Evolutionary conservation across 1,140 invertebrate genomes (phyloP), one percentile per base, ranked within the genome.

Genomic region (Oncopodura yosiiana): DNA sequence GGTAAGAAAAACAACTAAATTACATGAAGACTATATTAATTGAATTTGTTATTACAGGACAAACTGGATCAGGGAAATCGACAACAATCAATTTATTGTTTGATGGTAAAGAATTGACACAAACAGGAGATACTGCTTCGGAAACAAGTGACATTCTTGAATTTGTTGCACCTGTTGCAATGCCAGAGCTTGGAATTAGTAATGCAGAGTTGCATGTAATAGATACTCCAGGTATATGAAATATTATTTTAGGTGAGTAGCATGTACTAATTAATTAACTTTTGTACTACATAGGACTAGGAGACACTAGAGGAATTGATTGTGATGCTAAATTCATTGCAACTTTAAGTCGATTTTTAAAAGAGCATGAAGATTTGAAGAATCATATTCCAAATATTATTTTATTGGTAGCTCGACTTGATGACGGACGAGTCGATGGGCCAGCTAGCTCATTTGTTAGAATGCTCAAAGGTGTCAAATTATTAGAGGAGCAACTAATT

Each of bases 41-140:
- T n/a, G n/a, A n/a, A n/a, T n/a, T n/a, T n/a, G n/a, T n/a, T n/a
- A n/a, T n/a, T n/a, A n/a, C n/a, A n/a, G 49, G 49, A 1, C 49
- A 51, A 23, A 51, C 49, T 6, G 49, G 49, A 9, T 21, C 38
- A 23, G 49, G 49, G 4, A 51, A 51, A 32, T 51, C 49, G 3
- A 37, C 49, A 3, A 51, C 37, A 3, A 46, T 46, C 19, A 46
- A 46, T 19, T 30, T 46, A 14, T 29, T 46, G 1, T 46, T 46
- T 14, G 44, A 46, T 14, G 34, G 34, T 16, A 32, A 27, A 3
- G 21, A 27, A 12, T 32, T 46, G 14, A 46, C 44, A 9, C 18
- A 21, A 32, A 30, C 34, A 3, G 44, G 44, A 12, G 44, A 32
- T 11, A 46, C 26, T 29, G 27, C 27, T 1, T 46, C 44, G 4